Conservation (phyloP, 2,797 vertebrate genomes). For the Propithecus deckenii region DNA sequence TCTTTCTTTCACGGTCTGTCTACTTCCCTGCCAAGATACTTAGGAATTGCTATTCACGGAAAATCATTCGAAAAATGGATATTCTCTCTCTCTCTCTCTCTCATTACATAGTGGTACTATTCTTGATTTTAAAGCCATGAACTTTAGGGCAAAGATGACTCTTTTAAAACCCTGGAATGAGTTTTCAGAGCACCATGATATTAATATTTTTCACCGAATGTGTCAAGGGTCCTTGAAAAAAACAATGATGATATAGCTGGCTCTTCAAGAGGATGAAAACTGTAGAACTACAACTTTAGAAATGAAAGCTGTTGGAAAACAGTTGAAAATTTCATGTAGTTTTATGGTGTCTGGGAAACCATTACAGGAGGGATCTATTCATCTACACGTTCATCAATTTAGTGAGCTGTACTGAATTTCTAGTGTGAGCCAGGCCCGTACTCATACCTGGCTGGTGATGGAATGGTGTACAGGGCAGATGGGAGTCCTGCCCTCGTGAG, state of each 20-base stretch:
- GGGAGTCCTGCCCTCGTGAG: background rate
- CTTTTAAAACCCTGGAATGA: background rate
- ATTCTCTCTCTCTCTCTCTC: background rate
- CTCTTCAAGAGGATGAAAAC: background rate
- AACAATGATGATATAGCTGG: background rate
- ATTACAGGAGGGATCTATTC: background rate
- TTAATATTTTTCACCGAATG: background rate
- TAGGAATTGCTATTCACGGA: background rate
- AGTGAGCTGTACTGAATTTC: background rate
- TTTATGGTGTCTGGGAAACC: background rate
- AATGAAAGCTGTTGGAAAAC: conserved; percentile 14
- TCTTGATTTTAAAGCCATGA: background rate
- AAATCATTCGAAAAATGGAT: background rate
- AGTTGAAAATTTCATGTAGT: background rate
- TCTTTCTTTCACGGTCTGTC: background rate
- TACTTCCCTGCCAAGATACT: background rate
- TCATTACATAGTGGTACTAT: background rate
- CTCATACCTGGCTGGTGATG: background rate
- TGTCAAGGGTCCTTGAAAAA: background rate
- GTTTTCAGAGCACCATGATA: background rate
- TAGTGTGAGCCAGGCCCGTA: background rate
- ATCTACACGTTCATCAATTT: background rate
- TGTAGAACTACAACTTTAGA: background rate
- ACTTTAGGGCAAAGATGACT: background rate
- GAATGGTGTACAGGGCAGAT: background rate